A percentile compares a stretch with the other conserved stretches of the same genome.
Evolutionary conservation across 2,113 vertebrate species (phyloP).

Genomic region (Passer montanus): DNA sequence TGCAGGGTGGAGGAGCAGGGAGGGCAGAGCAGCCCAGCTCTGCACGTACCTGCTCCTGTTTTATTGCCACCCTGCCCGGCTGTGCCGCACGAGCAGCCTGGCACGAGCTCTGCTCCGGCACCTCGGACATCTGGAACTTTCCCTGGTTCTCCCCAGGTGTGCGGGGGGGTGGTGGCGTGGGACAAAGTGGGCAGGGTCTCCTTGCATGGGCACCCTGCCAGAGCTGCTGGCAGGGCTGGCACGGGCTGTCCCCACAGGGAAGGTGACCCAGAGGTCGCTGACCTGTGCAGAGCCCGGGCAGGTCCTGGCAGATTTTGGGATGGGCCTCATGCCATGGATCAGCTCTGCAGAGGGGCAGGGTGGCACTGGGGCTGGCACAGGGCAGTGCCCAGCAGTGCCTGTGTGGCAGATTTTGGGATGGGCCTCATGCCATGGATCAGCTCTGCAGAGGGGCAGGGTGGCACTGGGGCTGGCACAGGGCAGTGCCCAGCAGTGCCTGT

Average conservation of each 20-base stretch:
- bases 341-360: too few relatives aligned
- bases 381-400: too few relatives aligned
- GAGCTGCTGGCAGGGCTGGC: neutral
- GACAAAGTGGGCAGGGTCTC: neutral
- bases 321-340: too few relatives aligned
- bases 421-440: too few relatives aligned
- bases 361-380: too few relatives aligned
- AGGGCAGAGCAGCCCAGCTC: neutral
- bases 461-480: too few relatives aligned
- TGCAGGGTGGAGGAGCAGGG: neutral
- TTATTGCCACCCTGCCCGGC: neutral
- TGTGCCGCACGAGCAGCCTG: neutral
- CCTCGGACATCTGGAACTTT: neutral
- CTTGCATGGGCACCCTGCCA: too few relatives aligned
- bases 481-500: too few relatives aligned
- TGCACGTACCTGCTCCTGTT: neutral
- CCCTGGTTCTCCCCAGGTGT: neutral
- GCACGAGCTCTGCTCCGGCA: accelerated
- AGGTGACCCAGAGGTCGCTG: neutral
- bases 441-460: too few relatives aligned
- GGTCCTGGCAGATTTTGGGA: neutral
- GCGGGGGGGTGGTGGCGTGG: accelerated
- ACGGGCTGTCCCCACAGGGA: accelerated
- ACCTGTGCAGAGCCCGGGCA: neutral
- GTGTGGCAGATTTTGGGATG: too few relatives aligned